A percentile compares a stretch with the other conserved stretches of the same genome.
Evolutionary conservation across 2,888 invertebrate species (phyloP).

Genomic region (Pollenia labialis): DNA sequence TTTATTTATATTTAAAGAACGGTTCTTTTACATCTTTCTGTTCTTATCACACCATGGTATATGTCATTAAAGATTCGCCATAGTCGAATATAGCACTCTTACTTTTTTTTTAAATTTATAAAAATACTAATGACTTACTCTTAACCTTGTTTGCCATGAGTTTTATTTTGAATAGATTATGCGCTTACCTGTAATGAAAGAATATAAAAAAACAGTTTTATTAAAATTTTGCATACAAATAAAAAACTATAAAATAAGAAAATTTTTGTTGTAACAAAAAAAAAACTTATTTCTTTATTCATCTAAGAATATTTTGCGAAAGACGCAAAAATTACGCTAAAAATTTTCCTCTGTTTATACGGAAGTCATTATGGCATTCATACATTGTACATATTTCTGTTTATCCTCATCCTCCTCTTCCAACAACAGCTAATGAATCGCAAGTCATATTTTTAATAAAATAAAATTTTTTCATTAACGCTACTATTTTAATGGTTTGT

Average conservation of each 20-base stretch:
- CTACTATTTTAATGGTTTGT: background rate
- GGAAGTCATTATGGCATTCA: constrained; percentile 20
- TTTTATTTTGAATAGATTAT: background rate
- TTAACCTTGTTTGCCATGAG: constrained; percentile 1
- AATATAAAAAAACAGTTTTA: constrained; percentile 7
- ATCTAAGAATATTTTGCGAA: constrained; percentile 11
- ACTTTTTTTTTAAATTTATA: background rate
- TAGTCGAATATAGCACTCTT: background rate
- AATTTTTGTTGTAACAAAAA: background rate
- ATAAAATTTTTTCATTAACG: background rate
- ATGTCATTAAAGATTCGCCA: background rate
- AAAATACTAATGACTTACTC: constrained; percentile 29
- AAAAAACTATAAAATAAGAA: constrained; percentile 7
- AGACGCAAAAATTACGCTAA: background rate
- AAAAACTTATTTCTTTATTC: background rate
- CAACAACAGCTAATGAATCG: background rate
- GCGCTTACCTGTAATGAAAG: constrained; percentile 66
- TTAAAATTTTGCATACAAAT: constrained; percentile 37
- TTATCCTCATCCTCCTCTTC: background rate
- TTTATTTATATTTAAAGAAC: too few relatives aligned
- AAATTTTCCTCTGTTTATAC: constrained; percentile 49
- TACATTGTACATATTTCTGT: constrained; percentile 26
- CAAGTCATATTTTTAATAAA: background rate
- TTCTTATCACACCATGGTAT: too few relatives aligned
- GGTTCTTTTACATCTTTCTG: too few relatives aligned